Percentiles rank a stretch among this genome's conserved stretches.
Conservation (phyloP, 2,888 invertebrate species). For the Trichogramma dendrolimi region DNA sequence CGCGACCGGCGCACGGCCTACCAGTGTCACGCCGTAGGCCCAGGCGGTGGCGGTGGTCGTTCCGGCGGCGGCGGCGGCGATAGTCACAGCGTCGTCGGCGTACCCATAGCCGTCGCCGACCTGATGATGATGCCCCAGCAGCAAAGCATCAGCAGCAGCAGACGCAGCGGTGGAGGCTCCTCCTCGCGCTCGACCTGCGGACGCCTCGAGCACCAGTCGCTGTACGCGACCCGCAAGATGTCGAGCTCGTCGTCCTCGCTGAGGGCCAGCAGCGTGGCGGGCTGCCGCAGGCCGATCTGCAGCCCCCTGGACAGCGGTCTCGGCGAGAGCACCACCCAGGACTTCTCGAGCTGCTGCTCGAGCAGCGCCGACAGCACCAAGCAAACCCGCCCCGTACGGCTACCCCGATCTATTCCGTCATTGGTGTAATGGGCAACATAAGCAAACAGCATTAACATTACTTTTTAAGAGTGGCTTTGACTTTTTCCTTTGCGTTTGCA, state of each 20-base stretch:
- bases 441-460: too few relatives aligned
- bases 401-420: constrained; percentile 6
- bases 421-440: too few relatives aligned
- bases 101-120: constrained; percentile 17
- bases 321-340: constrained; percentile 51
- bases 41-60: background rate
- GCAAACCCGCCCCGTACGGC: constrained; percentile 48
- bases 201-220: constrained; percentile 16
- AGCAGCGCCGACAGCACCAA: constrained; percentile 51
- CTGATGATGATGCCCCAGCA: background rate
- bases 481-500: too few relatives aligned
- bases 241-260: background rate
- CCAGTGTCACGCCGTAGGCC: constrained; percentile 18
- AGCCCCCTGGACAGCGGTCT: constrained; percentile 48
- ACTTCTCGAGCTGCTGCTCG: constrained; percentile 51
- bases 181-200: background rate
- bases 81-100: constrained; percentile 14
- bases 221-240: background rate
- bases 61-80: background rate
- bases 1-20: constrained; percentile 43
- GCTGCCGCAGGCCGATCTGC: constrained; percentile 13
- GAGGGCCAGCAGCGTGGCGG: constrained; percentile 12
- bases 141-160: too few relatives aligned
- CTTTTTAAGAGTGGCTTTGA: too few relatives aligned
- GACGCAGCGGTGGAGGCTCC: background rate